Conservation (phyloP, 2,888 invertebrate species). For the Mimachlamys varia region DNA sequence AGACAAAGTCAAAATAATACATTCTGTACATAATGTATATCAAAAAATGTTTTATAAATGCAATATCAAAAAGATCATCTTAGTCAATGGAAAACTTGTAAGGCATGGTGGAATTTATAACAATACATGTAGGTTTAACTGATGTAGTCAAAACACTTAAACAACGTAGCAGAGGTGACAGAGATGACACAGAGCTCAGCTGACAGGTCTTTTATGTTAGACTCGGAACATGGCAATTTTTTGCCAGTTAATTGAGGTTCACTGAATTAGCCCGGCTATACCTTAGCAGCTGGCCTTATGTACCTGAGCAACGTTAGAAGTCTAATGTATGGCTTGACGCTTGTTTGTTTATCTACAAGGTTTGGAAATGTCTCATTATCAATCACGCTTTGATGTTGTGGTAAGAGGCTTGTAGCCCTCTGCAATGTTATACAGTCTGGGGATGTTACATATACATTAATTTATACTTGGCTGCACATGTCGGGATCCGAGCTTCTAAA, state of each 20-base stretch:
- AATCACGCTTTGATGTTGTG: neutral
- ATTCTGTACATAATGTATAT: too few species aligned
- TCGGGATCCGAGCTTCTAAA: neutral
- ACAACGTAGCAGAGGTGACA: too few species aligned
- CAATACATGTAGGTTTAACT: too few species aligned
- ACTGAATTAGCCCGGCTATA: neutral
- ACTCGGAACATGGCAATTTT: neutral
- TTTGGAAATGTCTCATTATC: neutral
- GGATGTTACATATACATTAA: neutral
- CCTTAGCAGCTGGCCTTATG: neutral
- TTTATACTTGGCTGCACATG: neutral
- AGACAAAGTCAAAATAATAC: too few species aligned
- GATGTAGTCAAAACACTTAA: too few species aligned
- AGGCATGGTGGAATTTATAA: too few species aligned
- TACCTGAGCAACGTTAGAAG: neutral
- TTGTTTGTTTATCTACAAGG: neutral
- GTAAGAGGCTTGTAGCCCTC: neutral
- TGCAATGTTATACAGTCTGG: neutral
- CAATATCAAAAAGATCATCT: too few species aligned
- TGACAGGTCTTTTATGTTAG: too few species aligned
- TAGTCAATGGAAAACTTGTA: too few species aligned
- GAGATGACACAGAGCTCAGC: too few species aligned
- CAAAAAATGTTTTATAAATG: too few species aligned
- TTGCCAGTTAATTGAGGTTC: neutral
- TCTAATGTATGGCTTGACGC: neutral